These are phyloP conservation scores for Ferrisia virgata DNA, from an alignment of 2,888 invertebrate species.

Conservation along the genomic window DNA sequence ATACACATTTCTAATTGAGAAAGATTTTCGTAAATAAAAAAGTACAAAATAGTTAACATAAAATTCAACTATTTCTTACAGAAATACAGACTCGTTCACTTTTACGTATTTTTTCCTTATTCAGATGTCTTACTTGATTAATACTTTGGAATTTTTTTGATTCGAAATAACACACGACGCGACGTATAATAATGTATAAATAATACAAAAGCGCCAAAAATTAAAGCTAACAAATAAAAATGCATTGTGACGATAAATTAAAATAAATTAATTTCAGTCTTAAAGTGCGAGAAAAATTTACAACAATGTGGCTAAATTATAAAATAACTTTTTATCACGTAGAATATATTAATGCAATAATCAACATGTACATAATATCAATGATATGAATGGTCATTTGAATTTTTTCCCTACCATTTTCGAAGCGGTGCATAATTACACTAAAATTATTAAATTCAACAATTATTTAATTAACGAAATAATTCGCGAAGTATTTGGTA, in stretches of 20 bases:
- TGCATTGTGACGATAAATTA: slow-evolving; percentile 4
- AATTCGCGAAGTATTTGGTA: background rate
- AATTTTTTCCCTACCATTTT: background rate
- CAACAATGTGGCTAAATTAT: slow-evolving; percentile 8
- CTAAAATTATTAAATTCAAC: background rate
- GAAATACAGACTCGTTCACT: background rate
- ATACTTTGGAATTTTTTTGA: background rate
- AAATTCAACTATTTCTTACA: slow-evolving; percentile 18
- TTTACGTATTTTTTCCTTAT: background rate
- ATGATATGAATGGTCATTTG: slow-evolving; percentile 18
- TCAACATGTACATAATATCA: slow-evolving; percentile 25
- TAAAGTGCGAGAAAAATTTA: slow-evolving; percentile 30
- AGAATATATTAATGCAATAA: slow-evolving; percentile 19
- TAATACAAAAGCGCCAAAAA: slow-evolving; percentile 15
- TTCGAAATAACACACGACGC: no score
- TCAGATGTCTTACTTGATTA: background rate
- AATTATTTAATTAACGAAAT: background rate
- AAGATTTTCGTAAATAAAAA: slow-evolving; percentile 23
- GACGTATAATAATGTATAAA: background rate
- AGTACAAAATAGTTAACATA: slow-evolving; percentile 22
- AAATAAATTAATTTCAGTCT: slow-evolving; percentile 32
- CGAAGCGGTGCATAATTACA: background rate
- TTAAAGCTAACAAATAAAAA: slow-evolving; percentile 5
- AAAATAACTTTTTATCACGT: background rate
- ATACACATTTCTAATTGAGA: slow-evolving; percentile 14